Percentiles rank a stretch among this genome's conserved stretches.
These are phyloP conservation scores for Liodrosophila aerea DNA, from an alignment of 2,888 invertebrate species.

Conservation along the genomic window DNA sequence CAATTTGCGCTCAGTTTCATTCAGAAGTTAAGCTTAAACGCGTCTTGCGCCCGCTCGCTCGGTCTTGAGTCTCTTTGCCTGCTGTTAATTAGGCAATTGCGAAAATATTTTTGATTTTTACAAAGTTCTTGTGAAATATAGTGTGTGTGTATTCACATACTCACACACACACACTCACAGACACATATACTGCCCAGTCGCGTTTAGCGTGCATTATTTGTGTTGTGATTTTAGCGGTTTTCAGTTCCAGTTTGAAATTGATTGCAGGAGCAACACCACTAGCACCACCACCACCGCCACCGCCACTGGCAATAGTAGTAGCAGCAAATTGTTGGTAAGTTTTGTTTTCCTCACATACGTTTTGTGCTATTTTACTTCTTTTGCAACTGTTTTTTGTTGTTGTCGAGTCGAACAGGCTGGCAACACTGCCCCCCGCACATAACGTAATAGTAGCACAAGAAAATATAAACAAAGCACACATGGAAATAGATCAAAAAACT, in stretches of 20 bases:
- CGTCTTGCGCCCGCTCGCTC: constrained; percentile 24
- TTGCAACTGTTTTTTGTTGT: constrained; percentile 60
- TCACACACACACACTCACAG: constrained; percentile 19
- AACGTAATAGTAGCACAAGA: not conserved
- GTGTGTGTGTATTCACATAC: constrained; percentile 22
- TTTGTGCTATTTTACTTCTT: constrained; percentile 62
- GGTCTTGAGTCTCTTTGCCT: constrained; percentile 13
- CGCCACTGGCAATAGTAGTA: constrained; percentile 10
- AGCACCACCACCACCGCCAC: constrained; percentile 5
- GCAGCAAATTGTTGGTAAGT: constrained; percentile 56
- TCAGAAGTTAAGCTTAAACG: constrained; percentile 70
- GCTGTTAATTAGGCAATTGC: constrained; percentile 57
- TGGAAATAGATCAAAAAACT: no score
- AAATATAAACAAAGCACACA: constrained; percentile 24
- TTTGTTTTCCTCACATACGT: constrained; percentile 62
- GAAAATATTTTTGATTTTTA: constrained; percentile 56
- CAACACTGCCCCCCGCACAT: constrained; percentile 34
- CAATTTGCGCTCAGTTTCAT: constrained; percentile 70
- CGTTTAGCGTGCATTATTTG: constrained; percentile 64
- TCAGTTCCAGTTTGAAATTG: constrained; percentile 65
- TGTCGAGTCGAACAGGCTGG: constrained; percentile 49
- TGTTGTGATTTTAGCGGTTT: constrained; percentile 75
- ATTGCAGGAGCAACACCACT: constrained; percentile 49
- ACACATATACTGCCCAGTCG: constrained; percentile 32
- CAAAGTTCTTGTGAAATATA: constrained; percentile 74